These are phyloP conservation scores for Cepphus grylle DNA, from an alignment of 2,113 vertebrate genomes.

Conservation along the genomic window DNA sequence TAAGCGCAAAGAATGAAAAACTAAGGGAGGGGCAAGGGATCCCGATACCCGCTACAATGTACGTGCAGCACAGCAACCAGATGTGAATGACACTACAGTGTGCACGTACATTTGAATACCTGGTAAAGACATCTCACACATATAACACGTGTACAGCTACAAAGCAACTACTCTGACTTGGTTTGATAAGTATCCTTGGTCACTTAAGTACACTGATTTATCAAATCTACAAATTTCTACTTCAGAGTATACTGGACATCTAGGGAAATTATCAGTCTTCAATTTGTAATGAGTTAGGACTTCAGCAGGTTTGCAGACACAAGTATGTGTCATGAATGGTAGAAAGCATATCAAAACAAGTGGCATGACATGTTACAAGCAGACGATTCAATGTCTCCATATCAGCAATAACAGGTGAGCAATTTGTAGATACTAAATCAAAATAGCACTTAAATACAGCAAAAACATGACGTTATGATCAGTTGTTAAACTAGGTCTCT, in stretches of 20 bases:
- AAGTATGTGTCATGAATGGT: neutral
- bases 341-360: neutral
- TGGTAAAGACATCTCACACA: neutral
- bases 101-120: rapidly evolving
- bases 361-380: neutral
- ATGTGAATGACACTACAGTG: neutral
- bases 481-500: neutral
- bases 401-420: neutral
- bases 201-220: neutral
- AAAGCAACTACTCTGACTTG: neutral
- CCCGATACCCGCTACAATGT: rapidly evolving
- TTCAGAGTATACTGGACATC: neutral
- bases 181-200: neutral
- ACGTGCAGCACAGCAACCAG: neutral
- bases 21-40: neutral
- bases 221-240: neutral
- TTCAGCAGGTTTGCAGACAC: neutral
- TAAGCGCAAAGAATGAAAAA: neutral
- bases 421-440: neutral
- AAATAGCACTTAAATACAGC: neutral
- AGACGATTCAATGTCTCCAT: neutral
- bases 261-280: neutral
- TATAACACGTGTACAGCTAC: neutral
- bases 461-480: neutral
- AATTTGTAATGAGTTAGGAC: neutral